A percentile compares a stretch with the other conserved stretches of the same genome.
Evolutionary conservation across 2,888 invertebrate species (phyloP).

Genomic region (Diadromus collaris): DNA sequence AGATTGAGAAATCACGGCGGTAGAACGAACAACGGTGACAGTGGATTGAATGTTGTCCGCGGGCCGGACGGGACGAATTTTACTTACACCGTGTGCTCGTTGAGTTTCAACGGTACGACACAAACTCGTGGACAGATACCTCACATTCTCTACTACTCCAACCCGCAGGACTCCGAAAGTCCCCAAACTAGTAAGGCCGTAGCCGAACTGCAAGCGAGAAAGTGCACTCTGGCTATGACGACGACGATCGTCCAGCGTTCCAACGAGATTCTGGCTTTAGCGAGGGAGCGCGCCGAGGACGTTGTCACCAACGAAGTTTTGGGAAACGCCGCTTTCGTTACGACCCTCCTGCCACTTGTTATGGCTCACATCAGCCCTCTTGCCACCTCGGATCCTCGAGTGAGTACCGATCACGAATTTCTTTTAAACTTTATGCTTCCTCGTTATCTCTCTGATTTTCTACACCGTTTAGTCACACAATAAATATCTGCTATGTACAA

Average conservation of each 20-base stretch:
- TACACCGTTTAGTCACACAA: not conserved
- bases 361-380: constrained; percentile 93
- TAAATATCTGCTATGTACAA: not conserved
- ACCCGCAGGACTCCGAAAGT: constrained; percentile 83
- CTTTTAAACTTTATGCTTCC: not conserved
- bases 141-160: constrained; percentile 93
- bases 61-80: constrained; percentile 97
- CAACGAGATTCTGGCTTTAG: constrained; percentile 88
- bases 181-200: constrained; percentile 83
- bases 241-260: constrained; percentile 89
- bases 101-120: constrained; percentile 96
- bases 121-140: constrained; percentile 97
- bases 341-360: constrained; percentile 90
- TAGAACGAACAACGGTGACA: constrained; percentile 96
- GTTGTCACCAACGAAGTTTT: constrained; percentile 82
- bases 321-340: constrained; percentile 85
- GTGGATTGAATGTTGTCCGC: constrained; percentile 92
- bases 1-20: constrained; percentile 94
- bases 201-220: constrained; percentile 85
- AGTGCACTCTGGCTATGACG: constrained; percentile 88
- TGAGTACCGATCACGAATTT: constrained; percentile 76
- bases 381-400: constrained; percentile 91
- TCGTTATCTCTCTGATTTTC: not conserved
- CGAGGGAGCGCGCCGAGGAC: constrained; percentile 87
- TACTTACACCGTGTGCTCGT: constrained; percentile 93